These are phyloP conservation scores for Drosophila ustulata DNA, from an alignment of 2,888 invertebrate species.

Conservation along the genomic window DNA sequence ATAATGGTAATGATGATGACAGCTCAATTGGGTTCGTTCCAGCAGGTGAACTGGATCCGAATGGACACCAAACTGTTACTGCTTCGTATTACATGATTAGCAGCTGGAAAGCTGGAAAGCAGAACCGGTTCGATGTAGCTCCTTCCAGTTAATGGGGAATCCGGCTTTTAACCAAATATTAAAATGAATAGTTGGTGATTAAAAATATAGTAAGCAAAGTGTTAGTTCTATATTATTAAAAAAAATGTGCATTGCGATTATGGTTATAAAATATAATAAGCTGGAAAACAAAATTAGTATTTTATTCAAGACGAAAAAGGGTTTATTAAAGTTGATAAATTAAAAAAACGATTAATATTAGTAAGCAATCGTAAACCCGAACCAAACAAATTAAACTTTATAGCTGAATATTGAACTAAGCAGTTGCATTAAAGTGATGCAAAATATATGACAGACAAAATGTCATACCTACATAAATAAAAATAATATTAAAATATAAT, in stretches of 20 bases:
- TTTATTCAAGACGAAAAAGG: not conserved
- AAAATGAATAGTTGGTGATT: not conserved
- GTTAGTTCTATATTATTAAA: not conserved
- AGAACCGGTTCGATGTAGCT: not conserved
- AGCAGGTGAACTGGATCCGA: conserved; percentile 13
- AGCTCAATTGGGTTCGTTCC: conserved; percentile 58
- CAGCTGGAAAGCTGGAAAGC: not conserved
- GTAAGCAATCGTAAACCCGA: not conserved
- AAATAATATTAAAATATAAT: too few species aligned
- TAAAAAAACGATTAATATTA: not conserved
- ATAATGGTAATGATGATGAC: conserved; percentile 54
- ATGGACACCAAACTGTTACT: not conserved
- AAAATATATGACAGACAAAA: too few species aligned
- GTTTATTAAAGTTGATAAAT: too few species aligned
- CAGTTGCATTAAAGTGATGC: too few species aligned
- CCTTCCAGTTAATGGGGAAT: not conserved
- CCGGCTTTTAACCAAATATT: not conserved
- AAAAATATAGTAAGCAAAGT: not conserved
- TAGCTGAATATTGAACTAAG: too few species aligned
- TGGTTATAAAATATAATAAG: too few species aligned
- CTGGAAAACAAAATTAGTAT: not conserved
- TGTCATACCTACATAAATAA: too few species aligned
- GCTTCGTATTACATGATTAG: not conserved
- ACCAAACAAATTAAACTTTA: not conserved
- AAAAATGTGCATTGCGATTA: not conserved